Evolutionary conservation across 2,888 invertebrate genomes (phyloP), one percentile per base, ranked within the genome.

Genomic region (Lypha dubia): DNA sequence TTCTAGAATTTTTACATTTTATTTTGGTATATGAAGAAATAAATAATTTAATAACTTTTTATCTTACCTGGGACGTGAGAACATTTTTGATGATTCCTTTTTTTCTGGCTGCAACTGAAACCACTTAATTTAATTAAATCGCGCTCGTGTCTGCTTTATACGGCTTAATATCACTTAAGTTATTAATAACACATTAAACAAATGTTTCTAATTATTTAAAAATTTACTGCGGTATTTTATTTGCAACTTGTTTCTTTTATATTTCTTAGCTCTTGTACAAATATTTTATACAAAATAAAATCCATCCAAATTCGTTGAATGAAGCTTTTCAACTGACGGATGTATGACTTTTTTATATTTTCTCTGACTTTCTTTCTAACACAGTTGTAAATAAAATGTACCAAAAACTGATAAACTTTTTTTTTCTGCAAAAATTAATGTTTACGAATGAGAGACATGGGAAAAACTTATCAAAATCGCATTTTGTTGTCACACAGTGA

Each of bases 1-100:
- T 76, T 82, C 32, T 49, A 44, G 22, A 53, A 44, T 49, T 24
- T 46, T 1, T 32, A 9, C 17, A 35, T n/a, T n/a, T 32, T 35
- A 17, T 35, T n/a, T 32, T 22, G n/a, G 0, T n/a, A n/a, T 4
- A 9, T 13, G 3, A 15, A 17, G 2, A 17, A 20, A 44, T 13
- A 28, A 4, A 24, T 35, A 41, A 17, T 24, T 44, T 49, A 28
- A 20, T 11, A 51, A 38, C 4, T 28, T 11, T 60, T 9, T 17
- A 67, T 86, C 91, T 91, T 88, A 91, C 91, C 89, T 89, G 87
- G 90, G 90, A 71, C 91, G 89, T 87, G 90, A 88, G 82, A 91
- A 89, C 91, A 91, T 91, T 84, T 87, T 89, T 80, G 28, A 62
- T 75, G 53, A 46, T 60, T 60, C 24, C 17, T 76, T 82, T 85